phyloP scores from a whole-genome alignment of 2,797 vertebrate genomes.

The Pteronotus mesoamericanus region DNA sequence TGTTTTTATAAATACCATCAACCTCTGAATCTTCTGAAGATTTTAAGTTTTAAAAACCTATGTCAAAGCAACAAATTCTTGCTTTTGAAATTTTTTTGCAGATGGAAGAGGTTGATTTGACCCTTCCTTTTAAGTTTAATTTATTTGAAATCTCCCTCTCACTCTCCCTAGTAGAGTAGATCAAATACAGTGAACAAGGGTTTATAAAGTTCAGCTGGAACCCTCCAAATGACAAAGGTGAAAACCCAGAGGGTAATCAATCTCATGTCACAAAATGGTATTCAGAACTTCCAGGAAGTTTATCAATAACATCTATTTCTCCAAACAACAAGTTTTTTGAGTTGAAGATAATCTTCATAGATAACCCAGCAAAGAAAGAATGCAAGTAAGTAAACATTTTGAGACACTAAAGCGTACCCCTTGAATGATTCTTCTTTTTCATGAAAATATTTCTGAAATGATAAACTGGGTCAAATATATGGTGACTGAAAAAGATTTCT shows the following conservation, averaged over 20 bases:
- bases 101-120: not conserved
- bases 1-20: not conserved
- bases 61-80: not conserved
- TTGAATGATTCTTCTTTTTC: not conserved
- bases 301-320: not conserved
- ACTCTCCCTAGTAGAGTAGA: not conserved
- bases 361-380: not conserved
- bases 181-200: not conserved
- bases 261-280: not conserved
- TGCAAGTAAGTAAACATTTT: not conserved
- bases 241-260: not conserved
- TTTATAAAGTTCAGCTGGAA: not conserved
- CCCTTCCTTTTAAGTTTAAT: not conserved
- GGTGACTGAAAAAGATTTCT: no score
- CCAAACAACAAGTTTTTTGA: not conserved
- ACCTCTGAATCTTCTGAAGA: not conserved
- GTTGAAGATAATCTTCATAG: conserved; percentile 19
- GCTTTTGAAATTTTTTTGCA: not conserved
- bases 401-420: not conserved
- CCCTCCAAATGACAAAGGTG: not conserved
- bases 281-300: not conserved
- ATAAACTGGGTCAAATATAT: no score
- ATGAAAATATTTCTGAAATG: conserved; percentile 1
- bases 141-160: not conserved
- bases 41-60: not conserved